Percentiles rank a stretch among this genome's conserved stretches.
These are phyloP conservation scores for Ascaphus truei DNA, from an alignment of 2,113 vertebrate species.

Conservation along the genomic window DNA sequence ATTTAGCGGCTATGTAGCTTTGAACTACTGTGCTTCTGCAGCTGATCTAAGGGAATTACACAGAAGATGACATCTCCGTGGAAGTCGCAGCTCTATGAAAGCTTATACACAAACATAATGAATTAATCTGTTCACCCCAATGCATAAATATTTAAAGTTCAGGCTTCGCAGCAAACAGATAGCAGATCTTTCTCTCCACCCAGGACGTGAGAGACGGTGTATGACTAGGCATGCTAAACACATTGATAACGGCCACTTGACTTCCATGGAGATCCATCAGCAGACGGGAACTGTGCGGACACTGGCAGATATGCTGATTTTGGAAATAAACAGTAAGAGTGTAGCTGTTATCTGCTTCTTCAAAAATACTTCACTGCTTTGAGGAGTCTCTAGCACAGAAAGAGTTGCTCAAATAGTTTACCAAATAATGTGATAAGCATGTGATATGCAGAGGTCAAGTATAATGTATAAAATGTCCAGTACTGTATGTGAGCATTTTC, in stretches of 20 bases:
- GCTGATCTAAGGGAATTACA: conserved; percentile 47
- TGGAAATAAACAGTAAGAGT: no score
- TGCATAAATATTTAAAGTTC: conserved; percentile 50
- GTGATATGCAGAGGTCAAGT: no score
- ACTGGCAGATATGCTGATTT: no score
- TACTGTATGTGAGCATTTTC: no score
- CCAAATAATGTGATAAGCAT: no score
- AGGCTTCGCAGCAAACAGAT: conserved; percentile 44
- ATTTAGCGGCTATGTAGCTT: conserved; percentile 39
- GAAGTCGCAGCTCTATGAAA: conserved; percentile 39
- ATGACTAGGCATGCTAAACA: conserved; percentile 27
- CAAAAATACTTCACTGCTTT: no score
- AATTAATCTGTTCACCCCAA: conserved; percentile 43
- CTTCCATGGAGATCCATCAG: neutral
- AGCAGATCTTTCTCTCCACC: conserved; percentile 45
- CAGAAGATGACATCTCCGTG: conserved; percentile 48
- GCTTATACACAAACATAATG: conserved; percentile 40
- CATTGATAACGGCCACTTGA: neutral
- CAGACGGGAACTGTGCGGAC: conserved; percentile 29
- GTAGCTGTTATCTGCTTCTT: no score
- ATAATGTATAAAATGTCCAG: no score
- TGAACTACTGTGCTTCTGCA: conserved; percentile 40
- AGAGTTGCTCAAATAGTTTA: no score
- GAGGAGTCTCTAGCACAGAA: no score
- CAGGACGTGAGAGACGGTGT: conserved; percentile 12